These are phyloP conservation scores for Cremastinae sp. DNA, from an alignment of 2,888 invertebrate species.

Conservation along the genomic window DNA sequence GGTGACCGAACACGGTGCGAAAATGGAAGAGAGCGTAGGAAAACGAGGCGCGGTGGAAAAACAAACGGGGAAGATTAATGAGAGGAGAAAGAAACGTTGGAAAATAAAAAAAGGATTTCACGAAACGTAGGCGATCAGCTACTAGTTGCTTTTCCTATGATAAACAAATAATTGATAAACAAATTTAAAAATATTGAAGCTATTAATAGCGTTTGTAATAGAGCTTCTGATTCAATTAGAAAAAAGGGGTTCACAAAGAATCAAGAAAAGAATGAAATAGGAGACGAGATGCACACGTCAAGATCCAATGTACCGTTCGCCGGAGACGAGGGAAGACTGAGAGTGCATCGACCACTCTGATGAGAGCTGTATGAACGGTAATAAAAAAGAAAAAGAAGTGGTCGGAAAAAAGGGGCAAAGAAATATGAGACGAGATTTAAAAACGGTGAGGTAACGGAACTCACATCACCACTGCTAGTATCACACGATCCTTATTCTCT, in stretches of 20 bases:
- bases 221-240: neutral
- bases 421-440: conserved; percentile 55
- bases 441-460: conserved; percentile 60
- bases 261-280: neutral
- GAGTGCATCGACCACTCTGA: conserved; percentile 59
- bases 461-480: conserved; percentile 13
- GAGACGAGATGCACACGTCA: conserved; percentile 10
- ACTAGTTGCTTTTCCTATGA: conserved; percentile 21
- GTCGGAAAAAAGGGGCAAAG: conserved; percentile 52
- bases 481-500: neutral
- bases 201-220: neutral
- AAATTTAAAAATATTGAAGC: neutral
- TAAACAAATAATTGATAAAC: too few species aligned
- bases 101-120: conserved; percentile 26
- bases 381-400: conserved; percentile 40
- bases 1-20: conserved; percentile 41
- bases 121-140: conserved; percentile 51
- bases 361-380: conserved; percentile 38
- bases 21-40: conserved; percentile 74
- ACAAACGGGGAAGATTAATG: conserved; percentile 31
- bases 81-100: conserved; percentile 16
- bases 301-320: conserved; percentile 57
- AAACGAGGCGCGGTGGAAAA: conserved; percentile 71
- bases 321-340: conserved; percentile 16
- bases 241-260: neutral